A percentile compares a stretch with the other conserved stretches of the same genome.
These are phyloP conservation scores for Drosophila pallidifrons DNA, from an alignment of 1,140 invertebrate species.

Conservation along the genomic window DNA sequence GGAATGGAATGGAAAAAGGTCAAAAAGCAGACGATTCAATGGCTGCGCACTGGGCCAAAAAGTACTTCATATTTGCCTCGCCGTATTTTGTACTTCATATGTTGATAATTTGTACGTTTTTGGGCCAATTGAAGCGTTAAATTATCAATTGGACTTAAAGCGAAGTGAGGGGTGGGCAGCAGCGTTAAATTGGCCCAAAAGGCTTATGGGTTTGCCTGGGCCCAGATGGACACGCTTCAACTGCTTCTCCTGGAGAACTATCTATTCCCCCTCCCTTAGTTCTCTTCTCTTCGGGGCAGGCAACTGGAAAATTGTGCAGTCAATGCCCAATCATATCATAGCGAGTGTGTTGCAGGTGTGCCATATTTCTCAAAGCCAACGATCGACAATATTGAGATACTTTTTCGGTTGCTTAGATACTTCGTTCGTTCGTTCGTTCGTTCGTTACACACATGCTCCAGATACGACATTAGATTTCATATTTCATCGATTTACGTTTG, in stretches of 20 bases:
- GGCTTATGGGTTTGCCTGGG: constrained; percentile 35
- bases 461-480: constrained; percentile 49
- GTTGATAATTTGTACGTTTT: constrained; percentile 49
- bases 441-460: constrained; percentile 29
- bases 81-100: constrained; percentile 4
- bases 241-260: constrained; percentile 65
- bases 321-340: constrained; percentile 54
- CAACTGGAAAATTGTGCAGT: constrained; percentile 78
- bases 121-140: constrained; percentile 79
- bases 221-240: constrained; percentile 72
- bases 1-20: constrained; percentile 14
- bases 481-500: constrained; percentile 69
- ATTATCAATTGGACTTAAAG: constrained; percentile 78
- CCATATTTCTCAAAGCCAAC: constrained; percentile 31
- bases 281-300: constrained; percentile 32
- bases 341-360: constrained; percentile 45
- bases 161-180: constrained; percentile 47
- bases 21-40: constrained; percentile 18
- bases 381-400: constrained; percentile 32
- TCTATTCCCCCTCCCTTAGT: neutral
- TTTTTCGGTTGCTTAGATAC: constrained; percentile 5
- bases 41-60: constrained; percentile 56
- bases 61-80: neutral
- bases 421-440: too few relatives aligned
- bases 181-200: constrained; percentile 78